Evolutionary conservation across 2,113 vertebrate species (phyloP), one percentile per base, ranked within the genome.

Genomic region (Passer montanus): DNA sequence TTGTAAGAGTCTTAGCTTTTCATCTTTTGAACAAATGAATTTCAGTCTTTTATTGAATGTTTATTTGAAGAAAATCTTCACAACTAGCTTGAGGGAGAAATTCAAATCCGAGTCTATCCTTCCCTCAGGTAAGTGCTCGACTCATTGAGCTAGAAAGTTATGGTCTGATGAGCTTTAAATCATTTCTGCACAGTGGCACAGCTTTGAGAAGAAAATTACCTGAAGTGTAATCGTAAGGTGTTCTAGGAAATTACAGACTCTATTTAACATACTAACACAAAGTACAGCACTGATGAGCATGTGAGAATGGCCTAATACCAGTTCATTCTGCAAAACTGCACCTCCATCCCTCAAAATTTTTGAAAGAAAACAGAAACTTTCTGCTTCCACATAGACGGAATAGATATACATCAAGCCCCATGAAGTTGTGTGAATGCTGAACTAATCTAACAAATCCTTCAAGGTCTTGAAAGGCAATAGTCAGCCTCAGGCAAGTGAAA

Each of bases 111-210:
- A 49, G 46, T 77, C 55, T 75, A 18, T 75, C 66, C 69, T 80
- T 84, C 59, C 67, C 60, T 74, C 64, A 96, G 64, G 76, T 94
- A 89, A 89, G 28, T 46, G 22, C 12, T 83, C 67, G 80, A 53
- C 41, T 74, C 6, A 2, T 37, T 80, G 68, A 80, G 76, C 55
- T 87, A 84, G 68, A 81, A 94, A 84, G 68, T 53, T 86, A 63
- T 31, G n/a, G 68, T 81, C 80, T 90, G 60, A 87, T 89, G 64
- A 94, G 43, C 55, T 55, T 84, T 92, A 77, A 89, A 87, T 87
- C 86, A 84, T 86, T 92, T 89, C 87, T 94, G 72, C 80, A 72
- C 35, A 73, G 43, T 31, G 64, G 24, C 43, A 84, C 46, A 94
- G 6, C 77, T 94, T 92, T 89, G 59, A 89, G 73, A 89, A 22